Evolutionary conservation across 2,113 vertebrate genomes (phyloP).

Genomic region (Nothocercus julius): DNA sequence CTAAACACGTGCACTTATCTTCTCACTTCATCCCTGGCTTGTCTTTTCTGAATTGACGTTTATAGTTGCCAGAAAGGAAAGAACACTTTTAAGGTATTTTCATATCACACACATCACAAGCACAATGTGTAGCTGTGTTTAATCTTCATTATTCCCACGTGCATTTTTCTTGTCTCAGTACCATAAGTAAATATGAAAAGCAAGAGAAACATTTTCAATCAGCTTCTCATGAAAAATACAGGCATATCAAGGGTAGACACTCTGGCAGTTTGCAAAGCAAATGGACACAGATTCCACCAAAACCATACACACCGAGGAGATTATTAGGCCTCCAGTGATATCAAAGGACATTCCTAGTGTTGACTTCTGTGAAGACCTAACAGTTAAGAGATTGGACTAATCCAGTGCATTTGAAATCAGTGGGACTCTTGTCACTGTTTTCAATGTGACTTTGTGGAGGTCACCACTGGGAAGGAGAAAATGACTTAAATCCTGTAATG

Average conservation of each 20-base stretch:
- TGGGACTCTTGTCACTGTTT: not conserved
- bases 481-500: not conserved
- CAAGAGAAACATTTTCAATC: not conserved
- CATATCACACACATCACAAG: not conserved
- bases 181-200: not conserved
- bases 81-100: not conserved
- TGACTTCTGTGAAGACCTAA: not conserved
- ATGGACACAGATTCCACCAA: not conserved
- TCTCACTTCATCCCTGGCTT: not conserved
- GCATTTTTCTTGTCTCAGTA: not conserved
- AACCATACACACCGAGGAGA: not conserved
- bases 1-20: constrained; percentile 8
- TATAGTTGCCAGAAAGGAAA: not conserved
- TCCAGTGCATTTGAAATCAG: not conserved
- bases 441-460: not conserved
- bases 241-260: not conserved
- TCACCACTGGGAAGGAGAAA: not conserved
- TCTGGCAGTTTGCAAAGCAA: not conserved
- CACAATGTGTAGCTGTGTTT: not conserved
- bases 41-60: not conserved
- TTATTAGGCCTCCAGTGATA: not conserved
- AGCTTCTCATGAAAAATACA: not conserved
- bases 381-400: rapidly evolving
- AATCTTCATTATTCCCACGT: not conserved
- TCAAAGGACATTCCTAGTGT: not conserved